phyloP scores from a whole-genome alignment of 1,140 invertebrate species.

The Aphidius gifuensis region DNA sequence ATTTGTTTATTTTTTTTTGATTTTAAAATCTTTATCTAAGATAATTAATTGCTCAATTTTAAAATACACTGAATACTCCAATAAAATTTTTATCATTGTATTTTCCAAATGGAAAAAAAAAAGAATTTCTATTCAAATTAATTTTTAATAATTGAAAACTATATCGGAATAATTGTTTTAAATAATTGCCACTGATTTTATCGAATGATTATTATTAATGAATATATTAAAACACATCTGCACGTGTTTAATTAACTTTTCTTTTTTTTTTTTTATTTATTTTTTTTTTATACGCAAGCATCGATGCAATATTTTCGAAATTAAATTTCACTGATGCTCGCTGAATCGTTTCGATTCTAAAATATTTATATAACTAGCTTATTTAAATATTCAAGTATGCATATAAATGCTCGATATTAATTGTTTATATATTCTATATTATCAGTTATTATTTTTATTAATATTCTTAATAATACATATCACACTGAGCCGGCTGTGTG shows the following conservation, averaged over 20 bases:
- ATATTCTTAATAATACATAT: conserved; percentile 46
- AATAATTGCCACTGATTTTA: neutral
- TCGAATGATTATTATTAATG: conserved; percentile 12
- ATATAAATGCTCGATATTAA: conserved; percentile 20
- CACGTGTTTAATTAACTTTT: too few species aligned
- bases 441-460: conserved; percentile 31
- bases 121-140: neutral
- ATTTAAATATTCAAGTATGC: conserved; percentile 27
- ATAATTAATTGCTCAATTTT: too few species aligned
- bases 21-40: too few species aligned
- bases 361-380: conserved; percentile 21
- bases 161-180: neutral
- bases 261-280: neutral
- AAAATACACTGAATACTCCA: too few species aligned
- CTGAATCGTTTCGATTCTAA: conserved; percentile 20
- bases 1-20: too few species aligned
- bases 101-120: conserved; percentile 4
- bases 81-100: neutral
- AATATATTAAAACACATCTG: neutral
- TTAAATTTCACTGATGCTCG: neutral
- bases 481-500: conserved; percentile 45
- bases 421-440: conserved; percentile 31
- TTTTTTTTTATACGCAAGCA: neutral
- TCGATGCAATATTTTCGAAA: conserved; percentile 5
- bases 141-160: neutral